phyloP scores from a whole-genome alignment of 1,140 invertebrate species.

The Microplitis demolitor region DNA sequence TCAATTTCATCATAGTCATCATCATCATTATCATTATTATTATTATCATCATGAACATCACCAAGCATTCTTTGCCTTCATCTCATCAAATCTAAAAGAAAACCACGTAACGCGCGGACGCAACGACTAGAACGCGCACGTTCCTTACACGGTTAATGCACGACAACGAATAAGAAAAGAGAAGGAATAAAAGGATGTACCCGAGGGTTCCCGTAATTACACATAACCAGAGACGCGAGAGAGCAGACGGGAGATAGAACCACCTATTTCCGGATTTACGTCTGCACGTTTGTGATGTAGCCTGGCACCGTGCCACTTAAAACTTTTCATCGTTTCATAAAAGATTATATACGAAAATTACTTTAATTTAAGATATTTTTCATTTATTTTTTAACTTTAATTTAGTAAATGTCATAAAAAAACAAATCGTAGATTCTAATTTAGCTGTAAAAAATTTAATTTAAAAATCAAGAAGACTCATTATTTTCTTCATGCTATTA shows the following conservation, averaged over 20 bases:
- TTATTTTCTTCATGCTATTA: too few species aligned
- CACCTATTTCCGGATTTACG: slow-evolving; percentile 22
- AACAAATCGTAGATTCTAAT: too few species aligned
- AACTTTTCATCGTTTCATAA: background rate
- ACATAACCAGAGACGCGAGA: slow-evolving; percentile 6
- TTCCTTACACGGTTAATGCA: slow-evolving; percentile 13
- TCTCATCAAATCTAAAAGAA: background rate
- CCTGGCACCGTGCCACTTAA: slow-evolving; percentile 12
- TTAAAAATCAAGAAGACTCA: background rate
- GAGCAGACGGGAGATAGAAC: slow-evolving; percentile 20
- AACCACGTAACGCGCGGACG: background rate
- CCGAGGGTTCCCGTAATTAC: slow-evolving; percentile 12
- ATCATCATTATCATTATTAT: background rate
- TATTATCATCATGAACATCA: background rate
- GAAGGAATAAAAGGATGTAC: slow-evolving; percentile 5
- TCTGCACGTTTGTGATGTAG: background rate
- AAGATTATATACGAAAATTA: background rate
- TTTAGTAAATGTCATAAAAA: too few species aligned
- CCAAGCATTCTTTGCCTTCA: background rate
- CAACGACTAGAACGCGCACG: slow-evolving; percentile 14
- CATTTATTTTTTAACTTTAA: background rate
- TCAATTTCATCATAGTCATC: background rate
- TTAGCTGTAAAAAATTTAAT: background rate
- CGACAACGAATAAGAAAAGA: slow-evolving; percentile 7
- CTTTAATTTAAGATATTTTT: background rate